Evolutionary conservation across 1,140 invertebrate genomes (phyloP), one percentile per base, ranked within the genome.

Genomic region (Ceratosolen solmsi): DNA sequence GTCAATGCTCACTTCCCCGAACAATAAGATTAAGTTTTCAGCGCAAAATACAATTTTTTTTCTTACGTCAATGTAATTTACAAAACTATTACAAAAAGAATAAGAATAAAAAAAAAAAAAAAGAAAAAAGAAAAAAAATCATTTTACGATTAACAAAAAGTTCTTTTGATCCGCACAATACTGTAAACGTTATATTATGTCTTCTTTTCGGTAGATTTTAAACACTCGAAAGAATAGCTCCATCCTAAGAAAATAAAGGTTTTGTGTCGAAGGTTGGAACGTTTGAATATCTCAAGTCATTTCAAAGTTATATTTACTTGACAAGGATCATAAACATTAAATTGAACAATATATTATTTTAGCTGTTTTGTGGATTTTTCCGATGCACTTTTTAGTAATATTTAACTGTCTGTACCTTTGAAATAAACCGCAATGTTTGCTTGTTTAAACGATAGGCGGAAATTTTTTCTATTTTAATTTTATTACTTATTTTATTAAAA

Each of bases 251-350:
- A 38, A 68, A 68, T 68, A 68, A 38, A 68, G 22, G 15, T 9
- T 63, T 63, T 38, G 17, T 38, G 33, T 38, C 8, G 2, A n/a
- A 68, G 63, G 30, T 38, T 38, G 33, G 38, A n/a, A 17, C 33
- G n/a, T n/a, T n/a, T n/a, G 27, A 68, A 38, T 38, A 68, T 68
- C 63, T 68, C 33, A 38, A 68, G 63, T 68, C 63, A 68, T 38
- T 11, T 11, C 27, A 38, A 68, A 68, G 7, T 38, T 68, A 68
- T 68, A 68, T 68, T 68, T 68, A 68, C 63, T 68, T n/a, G 20
- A 38, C 20, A 68, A n/a, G 33, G 17, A 68, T 33, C 22, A 33
- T 38, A 68, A 68, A 38, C 27, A 11, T 68, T 38, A 38, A 38
- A 22, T 68, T n/a, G 15, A 22, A 68, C 33, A 68, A 38, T 38